These are phyloP conservation scores for Chlorodrepanis virens DNA, from an alignment of 2,113 vertebrate genomes.

Conservation along the genomic window DNA sequence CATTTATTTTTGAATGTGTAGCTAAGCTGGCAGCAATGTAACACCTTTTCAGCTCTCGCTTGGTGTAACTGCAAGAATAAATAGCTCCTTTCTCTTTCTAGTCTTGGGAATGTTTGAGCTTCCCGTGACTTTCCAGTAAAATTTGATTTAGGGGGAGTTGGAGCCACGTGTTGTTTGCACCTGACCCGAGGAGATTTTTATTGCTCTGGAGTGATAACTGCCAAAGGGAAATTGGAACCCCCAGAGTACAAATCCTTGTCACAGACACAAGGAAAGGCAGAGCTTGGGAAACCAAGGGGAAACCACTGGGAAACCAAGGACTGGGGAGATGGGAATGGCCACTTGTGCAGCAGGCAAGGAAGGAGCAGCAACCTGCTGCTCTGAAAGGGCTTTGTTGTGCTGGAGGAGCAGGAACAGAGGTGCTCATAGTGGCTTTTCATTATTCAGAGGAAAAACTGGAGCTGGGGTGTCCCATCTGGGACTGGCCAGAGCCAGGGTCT, in stretches of 20 bases:
- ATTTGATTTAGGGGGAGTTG: not conserved
- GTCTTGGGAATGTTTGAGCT: not conserved
- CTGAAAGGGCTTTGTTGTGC: accelerated
- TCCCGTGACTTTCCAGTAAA: not conserved
- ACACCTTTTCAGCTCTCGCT: not conserved
- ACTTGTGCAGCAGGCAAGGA: not conserved
- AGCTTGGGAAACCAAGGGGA: not conserved
- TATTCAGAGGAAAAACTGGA: not conserved
- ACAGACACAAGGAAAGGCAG: not conserved
- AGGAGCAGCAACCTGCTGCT: not conserved
- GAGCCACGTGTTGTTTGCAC: not conserved
- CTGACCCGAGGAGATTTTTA: not conserved
- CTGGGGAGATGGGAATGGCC: not conserved
- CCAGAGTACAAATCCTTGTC: not conserved
- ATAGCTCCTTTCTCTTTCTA: conserved; percentile 7
- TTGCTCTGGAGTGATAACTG: not conserved
- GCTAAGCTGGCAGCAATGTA: conserved; percentile 8
- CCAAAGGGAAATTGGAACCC: not conserved
- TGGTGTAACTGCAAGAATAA: conserved; percentile 10
- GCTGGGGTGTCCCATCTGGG: not conserved
- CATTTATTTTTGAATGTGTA: conserved; percentile 33
- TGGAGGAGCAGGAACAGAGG: not conserved
- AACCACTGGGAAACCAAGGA: not conserved
- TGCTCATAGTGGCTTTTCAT: accelerated
- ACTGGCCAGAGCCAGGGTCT: not conserved